Base-by-base conservation (phyloP, 1,140 invertebrate genomes). In the Chironomus striatipennis region DNA sequence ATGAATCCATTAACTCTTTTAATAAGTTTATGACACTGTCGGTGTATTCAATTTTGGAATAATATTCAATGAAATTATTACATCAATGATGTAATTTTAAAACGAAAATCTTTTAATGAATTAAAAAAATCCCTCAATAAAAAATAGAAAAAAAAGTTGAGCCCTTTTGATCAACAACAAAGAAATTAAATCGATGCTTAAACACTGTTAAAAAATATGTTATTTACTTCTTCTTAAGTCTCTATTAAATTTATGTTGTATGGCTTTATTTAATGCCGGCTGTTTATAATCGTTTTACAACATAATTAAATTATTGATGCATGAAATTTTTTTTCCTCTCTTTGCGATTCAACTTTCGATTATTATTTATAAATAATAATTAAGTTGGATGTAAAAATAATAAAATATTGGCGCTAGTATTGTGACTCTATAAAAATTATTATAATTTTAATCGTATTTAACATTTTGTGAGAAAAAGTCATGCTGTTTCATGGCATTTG, bases 251-350 rank as follows among this genome's bases (percentile, higher is more conserved):
- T 15, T 15, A n/a, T 5, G 12, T 4, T 57, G 1, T 57, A n/a
- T 57, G 12, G 43, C n/a, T 57, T n/a, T 10, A 70, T 70, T 18
- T 70, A 10, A 18, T 21, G 65, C 65, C 17, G 65, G 15, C 7
- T 21, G 65, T 8, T 70, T 20, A 20, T 70, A 70, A 70, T 70
- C 65, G 65, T 17, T 70, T 70, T 70, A 70, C 65, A 70, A 70
- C 65, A 70, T 70, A 70, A 70, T 70, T 70, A 18, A 70, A 70
- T 70, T 70, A 70, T 21, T 70, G 17, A 21, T 20, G 65, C 65
- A 70, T 70, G 65, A 18, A 67, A 67, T 18, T 12, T 47, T 47
- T 47, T 47, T 47, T 47, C 43, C 12, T 57, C 47, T 57, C n/a
- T 15, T 15, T 57, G 47, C 47, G 15, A 10, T 2, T 15, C 15